Conservation (phyloP, 2,888 invertebrate species). For the Melikaiella ostensackeni region DNA sequence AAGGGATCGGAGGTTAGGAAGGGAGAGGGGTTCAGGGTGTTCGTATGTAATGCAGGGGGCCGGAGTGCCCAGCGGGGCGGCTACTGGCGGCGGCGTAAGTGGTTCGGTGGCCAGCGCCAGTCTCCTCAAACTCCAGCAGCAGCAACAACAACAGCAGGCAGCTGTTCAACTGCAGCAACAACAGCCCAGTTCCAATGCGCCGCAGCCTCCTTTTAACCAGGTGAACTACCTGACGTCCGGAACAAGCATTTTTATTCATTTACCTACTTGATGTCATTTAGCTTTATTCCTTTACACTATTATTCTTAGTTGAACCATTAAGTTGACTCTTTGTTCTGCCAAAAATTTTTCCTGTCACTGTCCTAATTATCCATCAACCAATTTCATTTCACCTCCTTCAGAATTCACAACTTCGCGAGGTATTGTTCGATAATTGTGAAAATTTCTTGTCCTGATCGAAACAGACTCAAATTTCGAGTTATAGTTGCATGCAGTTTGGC, state of each 20-base stretch:
- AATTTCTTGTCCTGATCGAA: not conserved
- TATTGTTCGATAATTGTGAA: not conserved
- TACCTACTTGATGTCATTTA: constrained; percentile 10
- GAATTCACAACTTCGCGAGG: not conserved
- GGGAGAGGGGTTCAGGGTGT: constrained; percentile 66
- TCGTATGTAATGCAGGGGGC: constrained; percentile 73
- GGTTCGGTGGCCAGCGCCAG: constrained; percentile 75
- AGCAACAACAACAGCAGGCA: constrained; percentile 70
- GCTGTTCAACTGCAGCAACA: constrained; percentile 71
- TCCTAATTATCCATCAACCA: not conserved
- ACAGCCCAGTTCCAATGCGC: constrained; percentile 72
- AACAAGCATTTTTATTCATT: constrained; percentile 43
- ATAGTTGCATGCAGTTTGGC: not conserved
- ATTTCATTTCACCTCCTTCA: not conserved
- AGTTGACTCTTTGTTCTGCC: not conserved
- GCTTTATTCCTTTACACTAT: constrained; percentile 5
- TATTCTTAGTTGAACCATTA: not conserved
- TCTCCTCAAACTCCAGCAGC: constrained; percentile 74
- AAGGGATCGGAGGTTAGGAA: constrained; percentile 53
- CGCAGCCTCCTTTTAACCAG: constrained; percentile 76
- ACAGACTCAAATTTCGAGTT: not conserved
- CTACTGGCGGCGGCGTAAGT: constrained; percentile 72
- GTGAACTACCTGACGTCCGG: constrained; percentile 69
- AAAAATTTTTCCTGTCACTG: not conserved
- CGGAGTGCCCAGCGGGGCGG: constrained; percentile 74